Evolutionary conservation across 2,888 invertebrate species (phyloP), one percentile per base, ranked within the genome.

Genomic region (Xiphydria camelus): DNA sequence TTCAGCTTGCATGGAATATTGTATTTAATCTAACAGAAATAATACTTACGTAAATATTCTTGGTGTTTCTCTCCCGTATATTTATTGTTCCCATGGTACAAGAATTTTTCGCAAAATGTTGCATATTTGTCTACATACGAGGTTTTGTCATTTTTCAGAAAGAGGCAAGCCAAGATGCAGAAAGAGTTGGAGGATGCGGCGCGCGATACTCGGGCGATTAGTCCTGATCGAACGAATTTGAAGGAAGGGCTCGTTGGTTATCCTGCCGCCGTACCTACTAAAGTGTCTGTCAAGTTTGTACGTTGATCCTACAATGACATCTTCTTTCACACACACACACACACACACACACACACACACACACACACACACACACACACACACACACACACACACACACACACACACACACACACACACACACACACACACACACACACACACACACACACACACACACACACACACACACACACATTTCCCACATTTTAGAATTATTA

Each of bases 141-240:
- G 38, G 29, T 41, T 26, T 45, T 53, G 37, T 41, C 74, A 74
- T 77, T 75, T 83, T 82, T 35, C 82, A 94, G 94, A 77, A 89
- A 89, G 80, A 86, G 89, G 70, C 90, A 90, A 74, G 91, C 89
- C 56, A 90, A 88, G 76, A 82, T 96, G 73, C 88, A 91, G 68
- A 88, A 89, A 73, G 94, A 96, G 66, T 77, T 97, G 35, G 93
- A 93, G 76, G 95, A 95, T 69, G 95, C 95, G 14, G 92, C 91
- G 0, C 88, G 87, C 68, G 89, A 90, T 54, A 81, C 80, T 17
- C 79, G 83, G 56, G 78, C 79, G 14, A 55, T 77, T 39, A 74
- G 77, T 45, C 75, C 80, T 26, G 79, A 80, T 53, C 74, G 79
- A 35, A 76, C 78, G 17, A 79, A 78, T 53, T 57, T 78, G 40